These are phyloP conservation scores for Thunnus albacares DNA, from an alignment of 2,797 vertebrate species.

Conservation along the genomic window DNA sequence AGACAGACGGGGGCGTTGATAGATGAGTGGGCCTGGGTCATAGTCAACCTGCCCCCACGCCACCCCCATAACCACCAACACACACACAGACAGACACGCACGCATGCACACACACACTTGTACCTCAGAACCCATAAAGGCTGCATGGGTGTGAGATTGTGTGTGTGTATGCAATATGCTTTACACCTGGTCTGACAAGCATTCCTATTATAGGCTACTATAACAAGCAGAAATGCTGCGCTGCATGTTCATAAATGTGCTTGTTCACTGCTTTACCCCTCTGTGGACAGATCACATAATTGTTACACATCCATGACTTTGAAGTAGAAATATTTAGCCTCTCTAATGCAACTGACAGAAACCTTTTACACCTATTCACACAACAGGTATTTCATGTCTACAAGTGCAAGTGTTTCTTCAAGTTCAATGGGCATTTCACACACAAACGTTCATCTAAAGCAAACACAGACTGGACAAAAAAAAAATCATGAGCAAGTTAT, in stretches of 20 bases:
- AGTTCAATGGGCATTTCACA: constrained; percentile 17
- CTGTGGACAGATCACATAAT: constrained; percentile 5
- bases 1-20: constrained; percentile 81
- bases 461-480: constrained; percentile 18
- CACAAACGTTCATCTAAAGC: not conserved
- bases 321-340: constrained; percentile 22
- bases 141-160: not conserved
- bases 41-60: constrained; percentile 65
- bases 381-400: constrained; percentile 3
- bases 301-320: constrained; percentile 6
- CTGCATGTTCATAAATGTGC: constrained; percentile 6
- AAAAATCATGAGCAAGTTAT: not conserved
- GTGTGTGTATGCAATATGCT: not conserved
- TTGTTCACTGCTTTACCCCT: not conserved
- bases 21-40: constrained; percentile 82
- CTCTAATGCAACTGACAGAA: constrained; percentile 15
- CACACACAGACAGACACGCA: constrained; percentile 41
- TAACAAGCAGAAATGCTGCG: constrained; percentile 6
- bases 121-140: constrained; percentile 2
- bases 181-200: constrained; percentile 44
- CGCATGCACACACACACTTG: constrained; percentile 5
- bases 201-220: not conserved
- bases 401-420: constrained; percentile 1
- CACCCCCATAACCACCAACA: constrained; percentile 37
- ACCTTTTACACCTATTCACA: not conserved